Evolutionary conservation across 2,888 invertebrate species (phyloP).

Genomic region (Heliconius cydno): DNA sequence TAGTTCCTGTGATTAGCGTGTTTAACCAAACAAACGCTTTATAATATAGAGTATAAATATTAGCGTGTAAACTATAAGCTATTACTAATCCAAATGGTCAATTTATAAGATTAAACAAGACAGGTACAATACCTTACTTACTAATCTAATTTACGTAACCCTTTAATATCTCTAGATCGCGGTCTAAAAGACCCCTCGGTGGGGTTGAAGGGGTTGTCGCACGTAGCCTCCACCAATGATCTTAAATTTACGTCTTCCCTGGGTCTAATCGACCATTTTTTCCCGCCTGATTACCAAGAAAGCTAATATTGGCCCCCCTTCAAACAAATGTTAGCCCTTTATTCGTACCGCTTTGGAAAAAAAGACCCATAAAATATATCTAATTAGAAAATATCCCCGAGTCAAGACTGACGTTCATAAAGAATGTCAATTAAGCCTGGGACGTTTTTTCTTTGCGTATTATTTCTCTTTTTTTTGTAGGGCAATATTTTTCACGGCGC

Average conservation of each 20-base stretch:
- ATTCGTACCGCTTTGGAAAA: constrained; percentile 80
- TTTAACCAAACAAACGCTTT: no score
- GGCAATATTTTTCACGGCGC: constrained; percentile 74
- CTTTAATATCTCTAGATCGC: constrained; percentile 58
- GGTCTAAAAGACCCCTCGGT: constrained; percentile 51
- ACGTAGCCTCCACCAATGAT: constrained; percentile 75
- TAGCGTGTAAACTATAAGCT: neutral
- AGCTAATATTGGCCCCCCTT: constrained; percentile 82
- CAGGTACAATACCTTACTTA: constrained; percentile 13
- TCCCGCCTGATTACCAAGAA: constrained; percentile 81
- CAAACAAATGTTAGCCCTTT: constrained; percentile 83
- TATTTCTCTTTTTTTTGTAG: constrained; percentile 46
- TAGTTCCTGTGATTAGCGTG: no score
- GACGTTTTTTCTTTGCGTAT: constrained; percentile 69
- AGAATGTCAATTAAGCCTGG: constrained; percentile 83
- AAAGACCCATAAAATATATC: constrained; percentile 84
- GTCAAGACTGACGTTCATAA: constrained; percentile 83
- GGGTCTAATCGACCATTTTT: constrained; percentile 83
- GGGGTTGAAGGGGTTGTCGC: constrained; percentile 53
- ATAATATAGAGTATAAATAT: no score
- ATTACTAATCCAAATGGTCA: neutral
- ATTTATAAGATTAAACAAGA: neutral
- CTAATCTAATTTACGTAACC: constrained; percentile 44
- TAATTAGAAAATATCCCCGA: constrained; percentile 84
- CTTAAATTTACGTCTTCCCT: constrained; percentile 78